phyloP scores from a whole-genome alignment of 1,140 invertebrate species.

The Phymorhynchus buccinoides region DNA sequence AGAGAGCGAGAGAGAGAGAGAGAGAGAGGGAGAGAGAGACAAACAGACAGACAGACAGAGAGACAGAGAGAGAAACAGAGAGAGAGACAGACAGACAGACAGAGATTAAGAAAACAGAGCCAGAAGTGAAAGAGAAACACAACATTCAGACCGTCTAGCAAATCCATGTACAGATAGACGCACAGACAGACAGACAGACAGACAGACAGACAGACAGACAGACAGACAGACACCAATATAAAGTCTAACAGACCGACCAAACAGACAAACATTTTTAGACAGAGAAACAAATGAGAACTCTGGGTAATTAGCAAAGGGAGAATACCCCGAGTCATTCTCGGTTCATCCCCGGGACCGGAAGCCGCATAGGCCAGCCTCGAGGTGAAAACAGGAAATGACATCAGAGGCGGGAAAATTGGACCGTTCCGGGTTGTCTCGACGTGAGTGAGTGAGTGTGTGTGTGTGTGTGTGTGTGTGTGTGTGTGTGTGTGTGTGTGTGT shows the following conservation, averaged over 20 bases:
- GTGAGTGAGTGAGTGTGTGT: constrained; percentile 10
- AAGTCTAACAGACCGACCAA: not conserved
- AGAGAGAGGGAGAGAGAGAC: not conserved
- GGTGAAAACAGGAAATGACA: no score
- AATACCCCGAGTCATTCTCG: not conserved
- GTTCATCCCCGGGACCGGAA: not conserved
- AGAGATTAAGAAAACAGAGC: not conserved
- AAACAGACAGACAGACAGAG: not conserved
- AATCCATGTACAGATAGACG: not conserved
- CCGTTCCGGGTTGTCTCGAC: not conserved
- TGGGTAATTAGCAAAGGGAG: no score
- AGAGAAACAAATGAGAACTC: not conserved
- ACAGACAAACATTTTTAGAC: not conserved
- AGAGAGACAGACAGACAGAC: not conserved
- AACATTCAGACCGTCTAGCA: not conserved
- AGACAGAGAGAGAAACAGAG: not conserved
- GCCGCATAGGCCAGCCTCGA: not conserved
- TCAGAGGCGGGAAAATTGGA: no score
- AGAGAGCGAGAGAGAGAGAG: constrained; percentile 7
- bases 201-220: not conserved
- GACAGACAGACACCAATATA: not conserved
- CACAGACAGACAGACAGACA: not conserved
- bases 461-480: constrained; percentile 6
- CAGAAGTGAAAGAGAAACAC: no score
- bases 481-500: not conserved